Base-by-base conservation (phyloP, 2,888 invertebrate genomes). In the Plebejus argus region DNA sequence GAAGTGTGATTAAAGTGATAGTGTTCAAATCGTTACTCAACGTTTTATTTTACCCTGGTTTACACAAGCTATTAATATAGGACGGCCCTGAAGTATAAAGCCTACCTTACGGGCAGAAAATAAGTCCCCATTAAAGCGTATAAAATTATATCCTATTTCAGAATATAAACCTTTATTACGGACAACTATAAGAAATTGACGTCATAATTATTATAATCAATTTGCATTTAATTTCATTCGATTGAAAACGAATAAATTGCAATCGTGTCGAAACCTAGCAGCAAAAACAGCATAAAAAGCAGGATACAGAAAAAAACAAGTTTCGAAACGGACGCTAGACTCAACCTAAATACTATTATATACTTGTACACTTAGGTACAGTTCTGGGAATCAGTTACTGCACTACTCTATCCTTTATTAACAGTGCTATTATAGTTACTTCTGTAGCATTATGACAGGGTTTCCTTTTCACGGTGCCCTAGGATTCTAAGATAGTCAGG, bases 161-260 rank as follows among this genome's bases (percentile, higher is more conserved):
- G 23, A 15, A 10, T 23, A 66, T 66, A 66, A 33, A 66, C 15
- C 28, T 28, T 66, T 20, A 66, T 66, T 28, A 66, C 66, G 28
- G 28, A 66, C 66, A 66, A 61, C 10, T 61, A 61, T 23, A 61
- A 66, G 66, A 66, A 66, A 66, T 28, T 66, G 28, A 66, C 66
- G 66, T 66, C 33, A 66, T 66, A 66, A 66, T 66, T 66, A 33
- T 33, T 66, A 33, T 33, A 66, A 66, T 66, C 66, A 66, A 66
- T 66, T 66, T 66, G 66, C 66, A 66, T 66, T 66, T 66, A 66
- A 66, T 66, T 66, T 66, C 66, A 66, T 66, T 66, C 66, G 66
- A 66, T 66, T 66, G 28, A 66, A 33, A 66, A 66, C 61, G 28
- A 66, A 66, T 66, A 66, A 66, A 28, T 66, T 66, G 28, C 66